These are phyloP conservation scores for Nanorana parkeri DNA, from an alignment of 2,113 vertebrate genomes.

Conservation along the genomic window DNA sequence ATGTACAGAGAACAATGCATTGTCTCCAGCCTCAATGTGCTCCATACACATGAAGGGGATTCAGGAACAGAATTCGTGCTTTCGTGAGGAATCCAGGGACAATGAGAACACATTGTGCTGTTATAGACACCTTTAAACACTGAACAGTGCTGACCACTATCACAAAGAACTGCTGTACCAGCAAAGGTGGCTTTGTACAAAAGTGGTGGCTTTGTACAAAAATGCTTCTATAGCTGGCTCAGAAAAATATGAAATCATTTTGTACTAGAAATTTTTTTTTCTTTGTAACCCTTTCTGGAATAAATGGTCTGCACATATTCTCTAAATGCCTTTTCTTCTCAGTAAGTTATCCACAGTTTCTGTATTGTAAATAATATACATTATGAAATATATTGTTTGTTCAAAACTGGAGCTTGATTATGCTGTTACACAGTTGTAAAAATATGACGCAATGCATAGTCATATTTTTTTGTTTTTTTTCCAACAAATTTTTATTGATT, in stretches of 20 bases:
- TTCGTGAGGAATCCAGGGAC: conserved; percentile 24
- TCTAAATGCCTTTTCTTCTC: too few species aligned
- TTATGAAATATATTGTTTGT: too few species aligned
- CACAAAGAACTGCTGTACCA: conserved; percentile 12
- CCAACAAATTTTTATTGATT: too few species aligned
- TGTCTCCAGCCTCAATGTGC: background rate
- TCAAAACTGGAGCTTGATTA: too few species aligned
- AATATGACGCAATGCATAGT: too few species aligned
- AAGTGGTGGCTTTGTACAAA: conserved; percentile 19
- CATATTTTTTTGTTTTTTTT: too few species aligned
- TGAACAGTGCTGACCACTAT: background rate
- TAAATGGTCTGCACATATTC: too few species aligned
- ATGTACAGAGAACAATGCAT: conserved; percentile 17
- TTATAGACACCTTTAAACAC: conserved; percentile 38
- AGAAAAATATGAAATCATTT: conserved; percentile 1
- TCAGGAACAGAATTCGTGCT: conserved; percentile 14
- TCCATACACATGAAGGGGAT: background rate
- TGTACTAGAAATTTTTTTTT: background rate
- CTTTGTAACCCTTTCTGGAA: too few species aligned
- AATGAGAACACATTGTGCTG: conserved; percentile 14
- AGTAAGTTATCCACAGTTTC: too few species aligned
- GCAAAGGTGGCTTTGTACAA: conserved; percentile 22
- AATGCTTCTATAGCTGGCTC: background rate
- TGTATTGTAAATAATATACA: too few species aligned
- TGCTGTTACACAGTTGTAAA: too few species aligned